Percentiles rank a stretch among this genome's conserved stretches.
Conservation (phyloP, 2,113 vertebrate genomes). For the Rhinolophus sinicus region DNA sequence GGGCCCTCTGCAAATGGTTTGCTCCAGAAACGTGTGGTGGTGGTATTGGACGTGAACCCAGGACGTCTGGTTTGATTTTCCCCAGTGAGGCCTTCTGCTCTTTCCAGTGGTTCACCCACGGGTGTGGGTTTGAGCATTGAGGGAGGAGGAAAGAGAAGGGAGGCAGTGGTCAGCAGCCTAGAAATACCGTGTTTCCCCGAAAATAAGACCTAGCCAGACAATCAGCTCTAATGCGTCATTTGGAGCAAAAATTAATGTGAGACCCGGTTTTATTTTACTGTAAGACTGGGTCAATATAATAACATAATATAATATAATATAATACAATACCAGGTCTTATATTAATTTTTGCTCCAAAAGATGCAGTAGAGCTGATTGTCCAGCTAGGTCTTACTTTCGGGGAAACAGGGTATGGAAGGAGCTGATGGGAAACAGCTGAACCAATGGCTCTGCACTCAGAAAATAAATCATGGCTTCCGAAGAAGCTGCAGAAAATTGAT, state of each 20-base stretch:
- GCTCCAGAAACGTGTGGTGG: background rate
- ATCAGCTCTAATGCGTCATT: too few relatives aligned
- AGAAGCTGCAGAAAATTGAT: conserved; percentile 79
- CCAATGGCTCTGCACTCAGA: conserved; percentile 61
- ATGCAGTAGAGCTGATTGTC: too few relatives aligned
- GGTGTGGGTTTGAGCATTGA: background rate
- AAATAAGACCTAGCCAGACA: too few relatives aligned
- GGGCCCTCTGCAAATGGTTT: background rate
- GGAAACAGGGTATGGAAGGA: background rate
- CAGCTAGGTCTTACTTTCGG: too few relatives aligned
- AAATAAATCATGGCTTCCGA: conserved; percentile 76
- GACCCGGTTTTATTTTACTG: too few relatives aligned
- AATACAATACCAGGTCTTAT: too few relatives aligned
- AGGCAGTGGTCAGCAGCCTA: background rate
- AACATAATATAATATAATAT: too few relatives aligned
- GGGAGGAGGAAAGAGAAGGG: background rate
- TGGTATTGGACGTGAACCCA: background rate
- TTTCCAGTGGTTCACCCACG: background rate
- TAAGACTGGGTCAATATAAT: too few relatives aligned
- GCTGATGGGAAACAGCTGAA: conserved; percentile 78
- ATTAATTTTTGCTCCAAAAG: too few relatives aligned
- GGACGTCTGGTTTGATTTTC: background rate
- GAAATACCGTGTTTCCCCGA: background rate
- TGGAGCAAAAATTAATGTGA: too few relatives aligned
- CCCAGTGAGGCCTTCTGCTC: background rate